Percentiles rank a stretch among this genome's conserved stretches.
Conservation (phyloP, 1,140 invertebrate genomes). For the Zaprionus ornatus region DNA sequence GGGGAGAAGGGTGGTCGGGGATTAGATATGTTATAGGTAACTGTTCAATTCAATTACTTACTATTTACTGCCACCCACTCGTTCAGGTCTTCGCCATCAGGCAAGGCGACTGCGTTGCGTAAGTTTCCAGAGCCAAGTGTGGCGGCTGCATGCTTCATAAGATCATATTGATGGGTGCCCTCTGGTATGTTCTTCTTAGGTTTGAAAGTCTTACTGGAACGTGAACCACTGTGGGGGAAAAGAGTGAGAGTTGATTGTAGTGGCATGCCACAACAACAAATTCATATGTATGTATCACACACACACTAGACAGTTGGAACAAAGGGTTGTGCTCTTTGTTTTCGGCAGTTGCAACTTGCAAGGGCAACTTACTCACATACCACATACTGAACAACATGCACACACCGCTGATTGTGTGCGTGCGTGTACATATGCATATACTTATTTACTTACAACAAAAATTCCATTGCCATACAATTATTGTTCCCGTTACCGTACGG, state of each 20-base stretch:
- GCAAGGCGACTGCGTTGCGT: slow-evolving; percentile 96
- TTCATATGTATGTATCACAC: slow-evolving; percentile 6
- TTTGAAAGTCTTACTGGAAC: slow-evolving; percentile 98
- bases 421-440: slow-evolving; percentile 42
- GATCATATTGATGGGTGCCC: slow-evolving; percentile 99
- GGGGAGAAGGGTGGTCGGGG: neutral
- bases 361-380: slow-evolving; percentile 16
- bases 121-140: slow-evolving; percentile 99
- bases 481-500: slow-evolving; percentile 28
- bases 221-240: slow-evolving; percentile 77
- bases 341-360: slow-evolving; percentile 6
- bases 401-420: slow-evolving; percentile 3
- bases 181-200: slow-evolving; percentile 99
- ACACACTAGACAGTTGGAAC: neutral
- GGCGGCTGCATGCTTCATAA: slow-evolving; percentile 99
- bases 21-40: neutral
- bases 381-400: neutral
- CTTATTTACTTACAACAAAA: slow-evolving; percentile 83
- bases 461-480: slow-evolving; percentile 78
- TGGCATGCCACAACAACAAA: slow-evolving; percentile 2
- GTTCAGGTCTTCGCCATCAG: slow-evolving; percentile 99
- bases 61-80: slow-evolving; percentile 99
- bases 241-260: slow-evolving; percentile 1
- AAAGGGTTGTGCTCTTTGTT: slow-evolving; percentile 44
- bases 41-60: slow-evolving; percentile 85